These are phyloP conservation scores for Lanius ludovicianus DNA, from an alignment of 2,113 vertebrate species.

Conservation along the genomic window DNA sequence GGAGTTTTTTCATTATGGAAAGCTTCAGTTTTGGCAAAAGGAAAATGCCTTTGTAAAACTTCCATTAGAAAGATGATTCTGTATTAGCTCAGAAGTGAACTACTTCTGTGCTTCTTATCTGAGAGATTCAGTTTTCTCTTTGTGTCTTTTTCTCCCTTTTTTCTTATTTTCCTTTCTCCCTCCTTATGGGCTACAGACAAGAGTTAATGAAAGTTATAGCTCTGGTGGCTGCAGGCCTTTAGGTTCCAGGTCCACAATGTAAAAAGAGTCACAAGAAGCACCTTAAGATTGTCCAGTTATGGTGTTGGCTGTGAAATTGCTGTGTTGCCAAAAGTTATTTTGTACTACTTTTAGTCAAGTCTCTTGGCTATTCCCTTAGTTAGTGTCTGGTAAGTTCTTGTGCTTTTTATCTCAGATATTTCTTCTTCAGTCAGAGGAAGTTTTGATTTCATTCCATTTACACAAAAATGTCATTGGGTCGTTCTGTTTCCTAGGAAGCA, in stretches of 20 bases:
- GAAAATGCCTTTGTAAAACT: neutral
- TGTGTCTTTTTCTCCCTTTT: neutral
- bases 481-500: slow-evolving; percentile 82
- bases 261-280: neutral
- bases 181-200: neutral
- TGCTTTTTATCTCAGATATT: neutral
- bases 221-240: neutral
- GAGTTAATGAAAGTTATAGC: neutral
- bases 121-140: neutral
- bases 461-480: neutral
- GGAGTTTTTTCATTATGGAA: neutral
- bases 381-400: neutral
- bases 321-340: neutral
- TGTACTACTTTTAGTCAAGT: neutral
- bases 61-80: neutral
- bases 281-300: neutral
- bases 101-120: neutral
- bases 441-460: neutral
- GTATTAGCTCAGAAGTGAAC: neutral
- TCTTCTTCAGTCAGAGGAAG: neutral
- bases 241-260: neutral
- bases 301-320: neutral
- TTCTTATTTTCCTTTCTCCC: accelerated
- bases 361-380: neutral
- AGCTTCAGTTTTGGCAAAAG: neutral